Percentiles rank a stretch among this genome's conserved stretches.
Evolutionary conservation across 2,888 invertebrate genomes (phyloP).

Genomic region (Phyllotreta striolata): DNA sequence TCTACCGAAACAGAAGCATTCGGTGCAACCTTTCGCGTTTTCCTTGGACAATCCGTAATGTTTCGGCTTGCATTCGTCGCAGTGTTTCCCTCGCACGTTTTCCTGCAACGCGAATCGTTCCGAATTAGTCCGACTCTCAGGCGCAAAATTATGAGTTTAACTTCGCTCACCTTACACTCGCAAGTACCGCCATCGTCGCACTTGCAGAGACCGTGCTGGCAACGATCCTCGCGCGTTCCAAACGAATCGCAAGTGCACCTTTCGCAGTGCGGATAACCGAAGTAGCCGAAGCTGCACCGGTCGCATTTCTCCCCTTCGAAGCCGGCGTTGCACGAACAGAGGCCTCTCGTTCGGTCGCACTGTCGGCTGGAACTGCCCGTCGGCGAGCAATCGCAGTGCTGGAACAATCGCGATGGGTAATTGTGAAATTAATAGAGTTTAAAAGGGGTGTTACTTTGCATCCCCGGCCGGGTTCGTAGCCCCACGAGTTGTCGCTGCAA

Average conservation of each 20-base stretch:
- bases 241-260: conserved; percentile 83
- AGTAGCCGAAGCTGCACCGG: conserved; percentile 84
- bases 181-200: conserved; percentile 85
- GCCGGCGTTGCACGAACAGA: conserved; percentile 80
- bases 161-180: conserved; percentile 80
- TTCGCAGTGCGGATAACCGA: conserved; percentile 87
- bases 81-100: conserved; percentile 84
- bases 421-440: no score
- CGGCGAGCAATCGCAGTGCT: conserved; percentile 77
- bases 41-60: conserved; percentile 84
- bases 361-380: conserved; percentile 73
- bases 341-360: conserved; percentile 72
- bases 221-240: conserved; percentile 67
- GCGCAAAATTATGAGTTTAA: neutral
- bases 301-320: conserved; percentile 82
- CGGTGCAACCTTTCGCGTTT: conserved; percentile 88
- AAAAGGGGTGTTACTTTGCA: conserved; percentile 70
- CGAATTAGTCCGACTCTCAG: no score
- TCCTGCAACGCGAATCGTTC: conserved; percentile 63
- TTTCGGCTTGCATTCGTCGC: conserved; percentile 82
- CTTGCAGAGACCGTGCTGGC: conserved; percentile 68
- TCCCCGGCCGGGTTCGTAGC: conserved; percentile 76
- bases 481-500: conserved; percentile 84
- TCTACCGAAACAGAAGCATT: conserved; percentile 96
- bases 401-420: conserved; percentile 33